Evolutionary conservation across 2,797 vertebrate genomes (phyloP).

Genomic region (Acropternis orthonyx): DNA sequence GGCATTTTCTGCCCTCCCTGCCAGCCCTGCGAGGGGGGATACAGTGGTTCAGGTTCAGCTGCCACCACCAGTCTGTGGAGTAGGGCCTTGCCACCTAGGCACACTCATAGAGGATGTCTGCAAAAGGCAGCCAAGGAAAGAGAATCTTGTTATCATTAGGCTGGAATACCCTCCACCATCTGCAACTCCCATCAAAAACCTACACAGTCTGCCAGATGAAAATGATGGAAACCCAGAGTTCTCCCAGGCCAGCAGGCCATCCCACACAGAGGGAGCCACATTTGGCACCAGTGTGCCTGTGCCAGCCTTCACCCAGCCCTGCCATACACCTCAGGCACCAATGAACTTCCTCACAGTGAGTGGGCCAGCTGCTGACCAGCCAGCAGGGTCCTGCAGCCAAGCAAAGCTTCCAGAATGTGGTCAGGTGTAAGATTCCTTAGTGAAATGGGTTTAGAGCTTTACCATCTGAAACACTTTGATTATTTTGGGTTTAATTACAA

Average conservation of each 20-base stretch:
- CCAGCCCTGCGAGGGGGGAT: fast-evolving
- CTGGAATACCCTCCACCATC: background rate
- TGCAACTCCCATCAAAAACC: background rate
- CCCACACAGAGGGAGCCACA: background rate
- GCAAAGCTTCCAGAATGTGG: background rate
- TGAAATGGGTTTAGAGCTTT: background rate
- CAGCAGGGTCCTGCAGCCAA: background rate
- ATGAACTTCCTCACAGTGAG: background rate
- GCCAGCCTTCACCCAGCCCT: background rate
- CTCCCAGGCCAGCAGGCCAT: background rate
- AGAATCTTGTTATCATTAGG: background rate
- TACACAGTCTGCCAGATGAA: background rate
- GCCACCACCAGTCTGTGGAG: background rate
- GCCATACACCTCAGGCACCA: background rate
- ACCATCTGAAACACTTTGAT: background rate
- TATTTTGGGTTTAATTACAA: background rate
- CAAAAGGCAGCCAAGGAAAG: background rate
- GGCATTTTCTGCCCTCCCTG: fast-evolving
- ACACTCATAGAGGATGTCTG: fast-evolving
- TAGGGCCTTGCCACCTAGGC: background rate
- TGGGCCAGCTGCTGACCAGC: background rate
- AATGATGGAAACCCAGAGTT: background rate
- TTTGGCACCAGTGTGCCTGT: background rate
- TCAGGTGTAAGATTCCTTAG: background rate
- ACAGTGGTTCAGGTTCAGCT: background rate